A percentile compares a stretch with the other conserved stretches of the same genome.
phyloP scores from a whole-genome alignment of 2,113 vertebrate genomes.

The Electrona antarctica region DNA sequence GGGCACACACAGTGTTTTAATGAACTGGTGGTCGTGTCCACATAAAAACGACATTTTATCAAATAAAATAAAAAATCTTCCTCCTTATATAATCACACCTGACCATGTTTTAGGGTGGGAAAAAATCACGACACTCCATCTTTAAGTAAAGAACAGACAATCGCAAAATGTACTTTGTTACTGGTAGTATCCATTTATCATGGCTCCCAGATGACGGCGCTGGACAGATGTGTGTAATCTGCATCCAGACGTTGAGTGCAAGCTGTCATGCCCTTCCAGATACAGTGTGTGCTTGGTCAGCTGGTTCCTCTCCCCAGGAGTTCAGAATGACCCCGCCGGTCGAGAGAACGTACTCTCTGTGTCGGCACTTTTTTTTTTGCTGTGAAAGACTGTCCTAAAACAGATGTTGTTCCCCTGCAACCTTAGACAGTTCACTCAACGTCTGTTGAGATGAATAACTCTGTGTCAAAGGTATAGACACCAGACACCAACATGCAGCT shows the following conservation, averaged over 20 bases:
- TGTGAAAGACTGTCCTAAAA: background rate
- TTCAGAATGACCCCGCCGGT: conserved; percentile 20
- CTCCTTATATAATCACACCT: no score
- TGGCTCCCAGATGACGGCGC: conserved; percentile 9
- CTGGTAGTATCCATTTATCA: conserved; percentile 18
- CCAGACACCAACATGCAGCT: no score
- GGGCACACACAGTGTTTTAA: no score
- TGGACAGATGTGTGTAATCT: conserved; percentile 24
- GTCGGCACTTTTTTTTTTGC: background rate
- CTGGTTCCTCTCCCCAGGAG: conserved; percentile 29
- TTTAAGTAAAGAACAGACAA: no score
- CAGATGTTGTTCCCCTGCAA: background rate
- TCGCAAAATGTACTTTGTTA: no score
- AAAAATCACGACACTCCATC: no score
- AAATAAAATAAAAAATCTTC: no score
- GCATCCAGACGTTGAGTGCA: conserved; percentile 26
- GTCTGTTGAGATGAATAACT: background rate
- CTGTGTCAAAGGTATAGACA: background rate
- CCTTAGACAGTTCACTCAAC: background rate
- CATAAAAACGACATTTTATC: no score
- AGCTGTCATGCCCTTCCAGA: conserved; percentile 16
- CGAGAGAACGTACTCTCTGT: conserved; percentile 2
- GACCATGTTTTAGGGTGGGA: no score
- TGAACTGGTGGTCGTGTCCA: no score
- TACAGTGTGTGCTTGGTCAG: conserved; percentile 39